These are phyloP conservation scores for Galerucella calmariensis DNA, from an alignment of 2,888 invertebrate genomes.

Conservation along the genomic window DNA sequence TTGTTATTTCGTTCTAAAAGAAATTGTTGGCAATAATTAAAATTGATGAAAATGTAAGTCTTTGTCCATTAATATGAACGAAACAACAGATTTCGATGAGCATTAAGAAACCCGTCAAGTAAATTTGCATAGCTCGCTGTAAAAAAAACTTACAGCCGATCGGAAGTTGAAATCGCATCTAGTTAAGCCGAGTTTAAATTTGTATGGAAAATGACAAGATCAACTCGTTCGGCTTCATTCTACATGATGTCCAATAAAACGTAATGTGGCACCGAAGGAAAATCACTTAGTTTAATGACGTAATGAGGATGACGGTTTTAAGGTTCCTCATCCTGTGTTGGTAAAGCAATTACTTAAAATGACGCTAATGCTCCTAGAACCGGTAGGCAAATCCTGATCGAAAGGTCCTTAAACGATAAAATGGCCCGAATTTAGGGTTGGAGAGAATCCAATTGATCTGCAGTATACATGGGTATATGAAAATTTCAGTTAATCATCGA, in stretches of 20 bases:
- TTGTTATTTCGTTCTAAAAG: too few species aligned
- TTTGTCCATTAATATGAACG: neutral
- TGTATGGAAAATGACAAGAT: slow-evolving; percentile 37
- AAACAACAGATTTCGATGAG: neutral
- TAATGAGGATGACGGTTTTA: slow-evolving; percentile 50
- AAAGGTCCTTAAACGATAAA: slow-evolving; percentile 25
- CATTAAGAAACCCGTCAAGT: neutral
- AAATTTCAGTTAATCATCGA: neutral
- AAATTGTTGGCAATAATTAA: too few species aligned
- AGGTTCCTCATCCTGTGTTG: slow-evolving; percentile 43
- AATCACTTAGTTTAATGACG: slow-evolving; percentile 47
- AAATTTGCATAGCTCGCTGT: neutral
- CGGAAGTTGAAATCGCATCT: slow-evolving; percentile 10
- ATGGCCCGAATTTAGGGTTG: slow-evolving; percentile 13
- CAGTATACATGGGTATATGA: slow-evolving; percentile 3
- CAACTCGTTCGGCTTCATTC: slow-evolving; percentile 33
- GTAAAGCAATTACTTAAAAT: slow-evolving; percentile 46
- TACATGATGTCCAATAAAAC: slow-evolving; percentile 49
- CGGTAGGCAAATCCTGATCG: slow-evolving; percentile 52
- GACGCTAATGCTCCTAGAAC: slow-evolving; percentile 54
- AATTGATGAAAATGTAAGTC: neutral
- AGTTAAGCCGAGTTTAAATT: slow-evolving; percentile 26
- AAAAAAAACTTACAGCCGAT: neutral
- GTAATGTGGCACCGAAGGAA: slow-evolving; percentile 49
- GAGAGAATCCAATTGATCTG: slow-evolving; percentile 11